A percentile compares a stretch with the other conserved stretches of the same genome.
phyloP scores from a whole-genome alignment of 2,888 invertebrate genomes.

The Tenthredo amoena region DNA sequence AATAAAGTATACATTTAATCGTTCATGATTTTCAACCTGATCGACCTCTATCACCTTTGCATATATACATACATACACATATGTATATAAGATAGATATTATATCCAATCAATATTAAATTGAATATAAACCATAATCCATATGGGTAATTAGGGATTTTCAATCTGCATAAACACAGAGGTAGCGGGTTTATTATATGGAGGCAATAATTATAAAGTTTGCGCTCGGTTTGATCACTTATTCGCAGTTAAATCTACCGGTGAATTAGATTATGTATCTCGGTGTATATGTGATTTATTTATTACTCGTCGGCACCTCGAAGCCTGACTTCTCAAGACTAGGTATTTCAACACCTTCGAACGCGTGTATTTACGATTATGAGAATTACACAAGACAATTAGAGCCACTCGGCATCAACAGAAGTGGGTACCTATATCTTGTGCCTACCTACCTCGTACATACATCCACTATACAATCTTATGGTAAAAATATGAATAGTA shows the following conservation, averaged over 20 bases:
- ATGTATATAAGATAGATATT: neutral
- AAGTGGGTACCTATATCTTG: neutral
- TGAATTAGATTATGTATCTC: conserved; percentile 70
- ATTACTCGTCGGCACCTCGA: conserved; percentile 65
- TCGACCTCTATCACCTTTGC: too few relatives aligned
- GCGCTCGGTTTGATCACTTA: neutral
- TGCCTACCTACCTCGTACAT: neutral
- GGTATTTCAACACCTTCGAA: conserved; percentile 71
- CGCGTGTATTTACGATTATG: conserved; percentile 73
- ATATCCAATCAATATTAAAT: neutral
- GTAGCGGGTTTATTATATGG: neutral
- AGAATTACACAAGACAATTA: conserved; percentile 73
- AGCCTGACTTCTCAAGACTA: conserved; percentile 57
- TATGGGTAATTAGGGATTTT: neutral
- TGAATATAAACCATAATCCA: neutral
- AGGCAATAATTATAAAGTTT: neutral
- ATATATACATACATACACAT: too few relatives aligned
- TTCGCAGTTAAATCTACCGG: conserved; percentile 5
- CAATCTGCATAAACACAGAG: too few relatives aligned
- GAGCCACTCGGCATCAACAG: conserved; percentile 59
- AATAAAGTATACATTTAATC: too few relatives aligned
- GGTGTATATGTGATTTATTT: conserved; percentile 71
- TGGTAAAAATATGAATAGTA: neutral
- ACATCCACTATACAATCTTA: neutral
- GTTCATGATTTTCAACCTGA: too few relatives aligned